phyloP scores from a whole-genome alignment of 64 coral and sea anemone genomes.

The Dendrophyllia cribrosa region DNA sequence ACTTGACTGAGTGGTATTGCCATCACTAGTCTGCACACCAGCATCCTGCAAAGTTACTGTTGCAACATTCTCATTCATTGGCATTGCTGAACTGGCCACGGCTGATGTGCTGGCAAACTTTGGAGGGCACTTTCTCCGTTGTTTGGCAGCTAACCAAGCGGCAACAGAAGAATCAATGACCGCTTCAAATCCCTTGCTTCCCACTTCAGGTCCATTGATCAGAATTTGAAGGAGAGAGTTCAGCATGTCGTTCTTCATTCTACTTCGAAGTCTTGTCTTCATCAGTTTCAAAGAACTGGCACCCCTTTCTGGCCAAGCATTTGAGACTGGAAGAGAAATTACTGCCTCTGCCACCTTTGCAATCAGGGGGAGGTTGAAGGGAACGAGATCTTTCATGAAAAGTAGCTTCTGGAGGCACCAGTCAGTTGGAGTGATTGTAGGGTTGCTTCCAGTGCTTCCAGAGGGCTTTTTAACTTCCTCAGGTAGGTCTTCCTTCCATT shows the following conservation, averaged over 20 bases:
- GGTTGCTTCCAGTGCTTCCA: neutral
- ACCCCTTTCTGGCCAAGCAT: slow-evolving; percentile 58
- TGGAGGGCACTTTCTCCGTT: slow-evolving; percentile 3
- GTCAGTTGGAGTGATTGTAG: slow-evolving; percentile 35
- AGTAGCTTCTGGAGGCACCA: slow-evolving; percentile 34
- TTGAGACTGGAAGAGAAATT: slow-evolving; percentile 6
- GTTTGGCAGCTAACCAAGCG: neutral
- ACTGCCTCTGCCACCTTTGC: slow-evolving; percentile 15
- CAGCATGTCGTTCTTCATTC: slow-evolving; percentile 64
- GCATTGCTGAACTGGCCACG: neutral
- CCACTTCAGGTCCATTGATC: slow-evolving; percentile 22
- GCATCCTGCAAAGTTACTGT: neutral
- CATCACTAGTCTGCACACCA: neutral
- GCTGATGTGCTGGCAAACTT: slow-evolving; percentile 10
- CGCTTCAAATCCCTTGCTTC: slow-evolving; percentile 26
- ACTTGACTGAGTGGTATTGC: neutral
- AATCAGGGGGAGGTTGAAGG: neutral
- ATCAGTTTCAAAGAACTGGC: slow-evolving; percentile 31
- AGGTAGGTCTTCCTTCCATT: slow-evolving; percentile 43
- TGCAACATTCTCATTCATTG: neutral
- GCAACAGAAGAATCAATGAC: slow-evolving; percentile 2
- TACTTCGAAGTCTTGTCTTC: slow-evolving; percentile 30
- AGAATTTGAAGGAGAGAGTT: slow-evolving; percentile 24
- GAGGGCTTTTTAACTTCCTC: slow-evolving; percentile 40
- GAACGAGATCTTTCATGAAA: neutral